A percentile compares a stretch with the other conserved stretches of the same genome.
Evolutionary conservation across 2,888 invertebrate species (phyloP).

Genomic region (Gibbula magus): DNA sequence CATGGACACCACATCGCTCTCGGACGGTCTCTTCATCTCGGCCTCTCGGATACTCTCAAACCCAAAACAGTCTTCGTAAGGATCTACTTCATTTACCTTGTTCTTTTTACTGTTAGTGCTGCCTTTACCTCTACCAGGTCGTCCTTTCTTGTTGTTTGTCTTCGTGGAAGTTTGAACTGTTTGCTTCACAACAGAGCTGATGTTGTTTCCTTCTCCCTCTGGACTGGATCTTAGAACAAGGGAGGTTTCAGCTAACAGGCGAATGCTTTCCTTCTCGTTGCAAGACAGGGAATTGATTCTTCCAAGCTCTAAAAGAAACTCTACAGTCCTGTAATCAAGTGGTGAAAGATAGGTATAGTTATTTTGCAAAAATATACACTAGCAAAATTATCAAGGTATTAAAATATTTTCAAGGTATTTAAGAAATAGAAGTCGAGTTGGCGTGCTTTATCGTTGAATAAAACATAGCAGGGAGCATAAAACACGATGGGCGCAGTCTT

Average conservation of each 20-base stretch:
- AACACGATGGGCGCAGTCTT: too few species aligned
- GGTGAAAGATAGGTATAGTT: too few species aligned
- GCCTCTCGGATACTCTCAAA: slow-evolving; percentile 33
- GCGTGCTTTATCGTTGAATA: too few species aligned
- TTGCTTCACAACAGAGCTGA: neutral
- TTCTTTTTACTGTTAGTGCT: neutral
- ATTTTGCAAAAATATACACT: too few species aligned
- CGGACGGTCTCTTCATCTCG: neutral
- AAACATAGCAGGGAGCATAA: too few species aligned
- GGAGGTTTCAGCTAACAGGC: neutral
- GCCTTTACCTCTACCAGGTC: slow-evolving; percentile 4
- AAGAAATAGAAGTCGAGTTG: too few species aligned
- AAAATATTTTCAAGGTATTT: too few species aligned
- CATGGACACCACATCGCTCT: neutral
- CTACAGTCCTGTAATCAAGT: slow-evolving; percentile 44
- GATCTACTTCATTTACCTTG: neutral
- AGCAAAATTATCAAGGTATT: too few species aligned
- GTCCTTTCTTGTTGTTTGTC: neutral
- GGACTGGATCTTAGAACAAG: neutral
- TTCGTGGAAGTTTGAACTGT: neutral
- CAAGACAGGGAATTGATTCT: slow-evolving; percentile 38
- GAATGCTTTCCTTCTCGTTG: slow-evolving; percentile 27
- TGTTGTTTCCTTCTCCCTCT: neutral
- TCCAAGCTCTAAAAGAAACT: slow-evolving; percentile 49
- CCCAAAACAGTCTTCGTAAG: slow-evolving; percentile 35